phyloP scores from a whole-genome alignment of 2,113 vertebrate genomes.

The Oryzias melastigma region DNA sequence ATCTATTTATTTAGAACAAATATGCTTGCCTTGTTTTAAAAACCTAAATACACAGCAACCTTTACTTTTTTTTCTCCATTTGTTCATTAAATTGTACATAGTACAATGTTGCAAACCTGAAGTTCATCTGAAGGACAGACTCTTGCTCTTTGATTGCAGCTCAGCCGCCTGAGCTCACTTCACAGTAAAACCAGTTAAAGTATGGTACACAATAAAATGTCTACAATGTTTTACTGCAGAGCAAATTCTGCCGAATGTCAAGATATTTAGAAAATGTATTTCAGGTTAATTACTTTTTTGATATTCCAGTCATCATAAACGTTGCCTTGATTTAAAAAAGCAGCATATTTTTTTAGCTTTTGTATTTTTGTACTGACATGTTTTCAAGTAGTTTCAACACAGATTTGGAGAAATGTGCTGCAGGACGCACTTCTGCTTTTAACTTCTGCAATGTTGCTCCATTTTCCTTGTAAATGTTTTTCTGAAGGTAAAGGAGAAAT shows the following conservation, averaged over 20 bases:
- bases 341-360: slow-evolving; percentile 48
- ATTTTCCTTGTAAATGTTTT: slow-evolving; percentile 73
- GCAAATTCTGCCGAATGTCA: too few relatives aligned
- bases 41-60: slow-evolving; percentile 15
- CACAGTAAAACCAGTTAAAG: slow-evolving; percentile 5
- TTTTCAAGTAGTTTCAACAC: slow-evolving; percentile 11
- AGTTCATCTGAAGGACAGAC: too few relatives aligned
- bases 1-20: slow-evolving; percentile 60
- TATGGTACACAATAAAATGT: slow-evolving; percentile 33
- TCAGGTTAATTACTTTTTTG: slow-evolving; percentile 47
- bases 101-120: too few relatives aligned
- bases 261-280: slow-evolving; percentile 29
- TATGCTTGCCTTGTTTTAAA: slow-evolving; percentile 9
- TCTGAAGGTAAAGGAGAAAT: slow-evolving; percentile 65
- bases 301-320: slow-evolving; percentile 49
- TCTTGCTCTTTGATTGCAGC: too few relatives aligned
- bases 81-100: slow-evolving; percentile 70
- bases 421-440: slow-evolving; percentile 25
- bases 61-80: slow-evolving; percentile 26
- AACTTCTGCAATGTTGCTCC: slow-evolving; percentile 30
- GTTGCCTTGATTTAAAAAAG: slow-evolving; percentile 46
- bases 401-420: not conserved
- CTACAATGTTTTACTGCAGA: not conserved
- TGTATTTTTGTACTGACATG: slow-evolving; percentile 54
- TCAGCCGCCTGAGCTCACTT: not conserved